A percentile compares a stretch with the other conserved stretches of the same genome.
Evolutionary conservation across 1,140 invertebrate genomes (phyloP).

Genomic region (Lepidurus apus): DNA sequence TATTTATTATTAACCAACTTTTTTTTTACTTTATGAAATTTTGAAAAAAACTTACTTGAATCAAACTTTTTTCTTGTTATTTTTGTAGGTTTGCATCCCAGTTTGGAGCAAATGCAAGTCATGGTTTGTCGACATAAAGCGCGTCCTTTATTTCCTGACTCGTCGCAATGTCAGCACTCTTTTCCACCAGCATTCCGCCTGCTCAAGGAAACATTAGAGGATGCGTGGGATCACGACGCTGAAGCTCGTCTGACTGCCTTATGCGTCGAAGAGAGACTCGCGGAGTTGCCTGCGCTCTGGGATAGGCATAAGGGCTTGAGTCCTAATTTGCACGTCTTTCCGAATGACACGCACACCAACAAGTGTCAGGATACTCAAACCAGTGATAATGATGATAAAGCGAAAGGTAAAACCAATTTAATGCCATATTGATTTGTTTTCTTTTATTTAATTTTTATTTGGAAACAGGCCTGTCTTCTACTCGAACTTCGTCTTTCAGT

Average conservation of each 20-base stretch:
- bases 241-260: slow-evolving; percentile 83
- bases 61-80: background rate
- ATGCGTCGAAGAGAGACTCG: slow-evolving; percentile 79
- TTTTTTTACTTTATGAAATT: background rate
- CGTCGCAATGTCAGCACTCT: slow-evolving; percentile 53
- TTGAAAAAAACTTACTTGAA: background rate
- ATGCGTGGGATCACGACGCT: slow-evolving; percentile 91
- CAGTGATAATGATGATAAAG: slow-evolving; percentile 14
- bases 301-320: slow-evolving; percentile 47
- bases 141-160: slow-evolving; percentile 68
- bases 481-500: slow-evolving; percentile 6
- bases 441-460: background rate
- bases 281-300: slow-evolving; percentile 60
- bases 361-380: slow-evolving; percentile 28
- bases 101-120: slow-evolving; percentile 68
- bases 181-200: slow-evolving; percentile 54
- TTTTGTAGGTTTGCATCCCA: slow-evolving; percentile 57
- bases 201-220: slow-evolving; percentile 81
- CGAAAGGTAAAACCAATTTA: background rate
- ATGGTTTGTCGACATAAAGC: slow-evolving; percentile 78
- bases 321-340: background rate
- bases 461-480: background rate
- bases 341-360: slow-evolving; percentile 31
- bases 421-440: too few relatives aligned
- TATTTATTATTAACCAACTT: slow-evolving; percentile 16